Evolutionary conservation across 2,888 invertebrate species (phyloP).

Genomic region (Caenorhabditis sp.): DNA sequence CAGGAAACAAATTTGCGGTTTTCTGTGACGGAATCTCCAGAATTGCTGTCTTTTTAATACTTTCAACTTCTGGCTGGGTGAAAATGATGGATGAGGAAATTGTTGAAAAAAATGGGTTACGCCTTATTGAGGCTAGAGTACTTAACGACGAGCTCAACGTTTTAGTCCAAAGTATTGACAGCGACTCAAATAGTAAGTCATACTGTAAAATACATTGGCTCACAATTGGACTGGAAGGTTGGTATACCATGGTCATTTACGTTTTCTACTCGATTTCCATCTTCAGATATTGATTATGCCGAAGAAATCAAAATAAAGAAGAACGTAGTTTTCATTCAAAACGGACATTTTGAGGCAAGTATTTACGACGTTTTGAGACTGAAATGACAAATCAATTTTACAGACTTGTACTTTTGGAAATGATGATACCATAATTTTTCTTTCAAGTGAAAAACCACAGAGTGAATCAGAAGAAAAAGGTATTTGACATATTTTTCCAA

Average conservation of each 20-base stretch:
- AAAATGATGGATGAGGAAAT: slow-evolving; percentile 33
- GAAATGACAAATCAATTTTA: too few species aligned
- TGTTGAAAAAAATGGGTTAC: neutral
- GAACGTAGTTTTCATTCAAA: slow-evolving; percentile 7
- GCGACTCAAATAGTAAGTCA: slow-evolving; percentile 5
- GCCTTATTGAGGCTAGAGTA: slow-evolving; percentile 41
- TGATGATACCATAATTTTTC: slow-evolving; percentile 20
- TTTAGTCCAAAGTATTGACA: slow-evolving; percentile 28
- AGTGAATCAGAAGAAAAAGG: neutral
- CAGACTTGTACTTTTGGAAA: slow-evolving; percentile 35
- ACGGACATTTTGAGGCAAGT: slow-evolving; percentile 44
- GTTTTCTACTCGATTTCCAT: too few species aligned
- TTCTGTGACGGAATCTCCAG: slow-evolving; percentile 31
- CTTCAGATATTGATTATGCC: slow-evolving; percentile 32
- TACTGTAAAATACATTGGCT: slow-evolving; percentile 24
- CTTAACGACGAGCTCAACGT: slow-evolving; percentile 28
- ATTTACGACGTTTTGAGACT: too few species aligned
- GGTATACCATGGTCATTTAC: too few species aligned
- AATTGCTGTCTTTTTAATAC: slow-evolving; percentile 30
- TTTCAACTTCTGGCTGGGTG: neutral
- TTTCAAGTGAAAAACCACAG: slow-evolving; percentile 32
- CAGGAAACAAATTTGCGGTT: slow-evolving; percentile 15
- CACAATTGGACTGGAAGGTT: slow-evolving; percentile 27
- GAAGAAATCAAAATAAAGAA: slow-evolving; percentile 27
- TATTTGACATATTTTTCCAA: too few species aligned